These are phyloP conservation scores for Latrodectus elegans DNA, from an alignment of 2,888 invertebrate species.

Conservation along the genomic window DNA sequence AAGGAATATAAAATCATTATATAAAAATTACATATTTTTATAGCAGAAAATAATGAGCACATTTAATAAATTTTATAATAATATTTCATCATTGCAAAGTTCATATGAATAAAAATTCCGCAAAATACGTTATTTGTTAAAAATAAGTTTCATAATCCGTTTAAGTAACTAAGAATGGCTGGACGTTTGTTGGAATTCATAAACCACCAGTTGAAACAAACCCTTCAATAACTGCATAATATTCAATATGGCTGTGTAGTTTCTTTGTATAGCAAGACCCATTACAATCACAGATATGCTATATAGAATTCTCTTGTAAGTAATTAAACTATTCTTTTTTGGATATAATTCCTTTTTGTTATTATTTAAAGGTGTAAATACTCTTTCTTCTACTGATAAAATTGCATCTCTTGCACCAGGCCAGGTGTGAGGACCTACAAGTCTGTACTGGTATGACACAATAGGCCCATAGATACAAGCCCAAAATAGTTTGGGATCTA, in stretches of 20 bases:
- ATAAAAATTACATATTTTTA: no score
- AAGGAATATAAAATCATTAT: no score
- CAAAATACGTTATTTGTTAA: no score
- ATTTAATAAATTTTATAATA: no score
- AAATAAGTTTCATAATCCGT: no score
- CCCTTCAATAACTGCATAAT: no score
- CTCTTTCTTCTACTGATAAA: constrained; percentile 71
- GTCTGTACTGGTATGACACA: constrained; percentile 74
- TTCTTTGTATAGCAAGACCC: neutral
- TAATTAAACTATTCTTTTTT: neutral
- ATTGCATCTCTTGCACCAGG: constrained; percentile 76
- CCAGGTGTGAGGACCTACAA: constrained; percentile 75
- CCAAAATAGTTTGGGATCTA: constrained; percentile 72
- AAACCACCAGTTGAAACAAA: no score
- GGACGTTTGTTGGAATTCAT: no score
- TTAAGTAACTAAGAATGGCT: no score
- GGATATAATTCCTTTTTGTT: neutral
- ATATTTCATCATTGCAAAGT: no score
- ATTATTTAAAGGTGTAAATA: constrained; percentile 24
- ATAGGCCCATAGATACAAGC: constrained; percentile 73
- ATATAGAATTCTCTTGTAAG: neutral
- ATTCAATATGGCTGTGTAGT: neutral
- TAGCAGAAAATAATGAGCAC: no score
- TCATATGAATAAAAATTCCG: no score
- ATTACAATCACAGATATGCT: neutral